Conservation (phyloP, 2,888 invertebrate genomes). For the Philereme vetulata region DNA sequence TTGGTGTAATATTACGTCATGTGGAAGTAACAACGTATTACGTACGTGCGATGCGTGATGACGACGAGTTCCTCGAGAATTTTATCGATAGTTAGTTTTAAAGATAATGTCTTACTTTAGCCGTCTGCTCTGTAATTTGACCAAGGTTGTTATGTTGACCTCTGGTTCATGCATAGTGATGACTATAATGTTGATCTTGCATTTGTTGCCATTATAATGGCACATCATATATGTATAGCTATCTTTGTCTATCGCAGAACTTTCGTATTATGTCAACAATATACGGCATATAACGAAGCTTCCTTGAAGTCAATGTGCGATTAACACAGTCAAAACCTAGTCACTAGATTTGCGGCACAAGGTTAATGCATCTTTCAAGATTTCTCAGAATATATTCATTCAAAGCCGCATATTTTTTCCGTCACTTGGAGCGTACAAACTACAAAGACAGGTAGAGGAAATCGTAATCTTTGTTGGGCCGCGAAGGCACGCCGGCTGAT, state of each 20-base stretch:
- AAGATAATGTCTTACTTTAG: slow-evolving; percentile 15
- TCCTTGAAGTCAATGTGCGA: background rate
- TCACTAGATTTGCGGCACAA: slow-evolving; percentile 14
- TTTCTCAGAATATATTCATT: slow-evolving; percentile 28
- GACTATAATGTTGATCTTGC: slow-evolving; percentile 8
- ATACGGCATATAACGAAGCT: background rate
- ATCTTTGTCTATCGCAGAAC: no score
- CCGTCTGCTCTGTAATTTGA: slow-evolving; percentile 21
- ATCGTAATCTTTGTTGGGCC: slow-evolving; percentile 28
- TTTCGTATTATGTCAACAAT: no score
- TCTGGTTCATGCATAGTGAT: slow-evolving; percentile 15
- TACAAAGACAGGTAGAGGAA: slow-evolving; percentile 43
- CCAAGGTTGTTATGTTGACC: slow-evolving; percentile 29
- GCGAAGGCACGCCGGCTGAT: slow-evolving; percentile 54
- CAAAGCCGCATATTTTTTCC: slow-evolving; percentile 25
- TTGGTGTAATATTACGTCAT: slow-evolving; percentile 20
- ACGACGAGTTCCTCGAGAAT: slow-evolving; percentile 18
- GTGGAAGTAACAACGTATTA: slow-evolving; percentile 15
- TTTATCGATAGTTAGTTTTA: slow-evolving; percentile 9
- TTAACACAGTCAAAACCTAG: background rate
- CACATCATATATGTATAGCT: background rate
- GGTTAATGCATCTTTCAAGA: slow-evolving; percentile 25
- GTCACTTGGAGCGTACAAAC: slow-evolving; percentile 36
- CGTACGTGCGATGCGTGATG: slow-evolving; percentile 8
- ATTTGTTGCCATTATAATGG: background rate